Percentiles rank a stretch among this genome's conserved stretches.
Conservation (phyloP, 2,113 vertebrate species). For the Clinocottus analis region DNA sequence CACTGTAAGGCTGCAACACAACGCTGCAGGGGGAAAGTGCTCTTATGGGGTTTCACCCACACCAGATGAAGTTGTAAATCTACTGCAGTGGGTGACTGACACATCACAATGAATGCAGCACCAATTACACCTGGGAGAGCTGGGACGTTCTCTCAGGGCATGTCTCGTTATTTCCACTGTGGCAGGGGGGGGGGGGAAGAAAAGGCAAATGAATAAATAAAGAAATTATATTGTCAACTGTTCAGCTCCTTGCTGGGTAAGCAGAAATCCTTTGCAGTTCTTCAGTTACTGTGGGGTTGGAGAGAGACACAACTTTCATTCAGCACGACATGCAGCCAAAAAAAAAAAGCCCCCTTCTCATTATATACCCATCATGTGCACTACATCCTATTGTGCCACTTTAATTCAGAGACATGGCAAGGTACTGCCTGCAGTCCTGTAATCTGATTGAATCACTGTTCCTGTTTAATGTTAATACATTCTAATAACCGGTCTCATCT, state of each 20-base stretch:
- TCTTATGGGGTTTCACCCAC: slow-evolving; percentile 46
- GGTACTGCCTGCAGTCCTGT: not conserved
- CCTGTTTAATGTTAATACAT: not conserved
- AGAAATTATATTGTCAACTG: slow-evolving; percentile 48
- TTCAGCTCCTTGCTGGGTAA: slow-evolving; percentile 57
- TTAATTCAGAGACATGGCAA: not conserved
- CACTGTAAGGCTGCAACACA: slow-evolving; percentile 20
- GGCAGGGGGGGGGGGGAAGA: not conserved
- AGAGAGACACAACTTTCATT: slow-evolving; percentile 8
- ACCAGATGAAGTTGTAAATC: slow-evolving; percentile 70
- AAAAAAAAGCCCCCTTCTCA: slow-evolving; percentile 1
- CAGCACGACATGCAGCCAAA: not conserved
- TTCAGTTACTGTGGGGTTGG: slow-evolving; percentile 3
- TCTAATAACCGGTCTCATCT: not conserved
- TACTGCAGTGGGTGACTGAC: slow-evolving; percentile 61
- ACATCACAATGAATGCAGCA: slow-evolving; percentile 64
- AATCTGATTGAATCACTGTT: slow-evolving; percentile 2
- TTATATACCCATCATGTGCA: slow-evolving; percentile 4
- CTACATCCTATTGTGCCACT: slow-evolving; percentile 15
- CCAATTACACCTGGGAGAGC: slow-evolving; percentile 69
- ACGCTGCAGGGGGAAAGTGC: slow-evolving; percentile 45
- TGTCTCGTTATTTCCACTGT: slow-evolving; percentile 65
- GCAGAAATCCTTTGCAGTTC: slow-evolving; percentile 34
- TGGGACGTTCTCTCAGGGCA: slow-evolving; percentile 59
- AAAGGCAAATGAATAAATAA: slow-evolving; percentile 51